These are phyloP conservation scores for Pheucticus melanocephalus DNA, from an alignment of 2,113 vertebrate genomes.

Conservation along the genomic window DNA sequence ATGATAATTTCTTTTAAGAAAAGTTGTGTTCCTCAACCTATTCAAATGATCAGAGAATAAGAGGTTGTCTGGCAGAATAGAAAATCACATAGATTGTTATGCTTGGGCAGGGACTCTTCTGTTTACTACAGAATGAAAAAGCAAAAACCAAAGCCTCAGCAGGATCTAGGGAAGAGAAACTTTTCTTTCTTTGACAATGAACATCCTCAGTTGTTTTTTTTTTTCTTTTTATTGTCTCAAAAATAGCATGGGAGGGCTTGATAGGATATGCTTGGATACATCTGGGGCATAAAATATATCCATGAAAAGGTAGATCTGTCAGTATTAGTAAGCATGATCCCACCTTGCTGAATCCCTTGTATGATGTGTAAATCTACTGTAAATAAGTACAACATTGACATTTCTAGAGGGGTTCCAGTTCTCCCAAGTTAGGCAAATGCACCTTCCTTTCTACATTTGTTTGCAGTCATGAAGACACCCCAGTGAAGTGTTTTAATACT, in stretches of 20 bases:
- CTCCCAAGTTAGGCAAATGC: background rate
- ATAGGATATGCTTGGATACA: background rate
- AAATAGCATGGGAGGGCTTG: background rate
- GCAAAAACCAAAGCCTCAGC: background rate
- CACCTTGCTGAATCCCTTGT: background rate
- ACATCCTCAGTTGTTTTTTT: background rate
- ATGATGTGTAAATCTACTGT: background rate
- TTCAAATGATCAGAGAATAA: constrained; percentile 22
- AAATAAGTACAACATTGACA: background rate
- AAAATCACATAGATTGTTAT: background rate
- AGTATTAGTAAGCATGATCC: background rate
- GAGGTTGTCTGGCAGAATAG: background rate
- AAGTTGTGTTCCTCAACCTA: background rate
- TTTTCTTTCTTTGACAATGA: background rate
- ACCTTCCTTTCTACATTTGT: background rate
- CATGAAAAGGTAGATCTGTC: background rate
- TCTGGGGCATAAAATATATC: background rate
- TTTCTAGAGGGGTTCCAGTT: background rate
- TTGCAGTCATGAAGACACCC: background rate
- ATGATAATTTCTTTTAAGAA: background rate
- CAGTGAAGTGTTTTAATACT: background rate
- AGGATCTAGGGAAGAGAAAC: background rate
- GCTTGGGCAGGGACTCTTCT: background rate
- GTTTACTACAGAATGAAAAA: background rate
- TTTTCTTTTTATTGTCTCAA: background rate